Evolutionary conservation across 2,888 invertebrate species (phyloP).

Genomic region (Troides aeacus): DNA sequence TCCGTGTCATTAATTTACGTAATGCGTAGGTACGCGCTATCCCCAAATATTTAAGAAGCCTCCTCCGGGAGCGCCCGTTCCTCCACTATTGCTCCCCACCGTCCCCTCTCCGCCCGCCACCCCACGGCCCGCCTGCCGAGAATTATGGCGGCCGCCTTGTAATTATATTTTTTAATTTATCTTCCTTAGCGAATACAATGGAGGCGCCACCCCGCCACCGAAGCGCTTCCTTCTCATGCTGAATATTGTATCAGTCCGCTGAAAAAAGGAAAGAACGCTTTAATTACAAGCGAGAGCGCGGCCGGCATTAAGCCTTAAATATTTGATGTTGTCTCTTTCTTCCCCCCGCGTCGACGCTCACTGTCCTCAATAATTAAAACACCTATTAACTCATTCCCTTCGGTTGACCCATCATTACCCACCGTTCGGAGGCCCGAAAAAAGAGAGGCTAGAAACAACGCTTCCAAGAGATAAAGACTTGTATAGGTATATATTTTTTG

Average conservation of each 20-base stretch:
- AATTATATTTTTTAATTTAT: slow-evolving; percentile 87
- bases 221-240: slow-evolving; percentile 79
- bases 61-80: slow-evolving; percentile 78
- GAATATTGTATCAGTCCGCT: slow-evolving; percentile 80
- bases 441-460: slow-evolving; percentile 33
- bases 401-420: slow-evolving; percentile 70
- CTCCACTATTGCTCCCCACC: slow-evolving; percentile 67
- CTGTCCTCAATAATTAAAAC: slow-evolving; percentile 74
- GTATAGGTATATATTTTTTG: too few species aligned
- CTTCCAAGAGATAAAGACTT: neutral
- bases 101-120: slow-evolving; percentile 49
- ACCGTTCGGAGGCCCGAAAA: slow-evolving; percentile 51
- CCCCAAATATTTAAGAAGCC: slow-evolving; percentile 81
- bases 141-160: slow-evolving; percentile 83
- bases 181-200: slow-evolving; percentile 83
- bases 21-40: slow-evolving; percentile 81
- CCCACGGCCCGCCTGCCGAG: slow-evolving; percentile 72
- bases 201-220: slow-evolving; percentile 80
- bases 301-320: slow-evolving; percentile 76
- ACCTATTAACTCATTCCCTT: slow-evolving; percentile 77
- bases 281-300: slow-evolving; percentile 79
- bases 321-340: slow-evolving; percentile 79
- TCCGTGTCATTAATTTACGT: slow-evolving; percentile 81
- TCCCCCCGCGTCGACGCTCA: slow-evolving; percentile 41
- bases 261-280: slow-evolving; percentile 80